Evolutionary conservation across 2,797 vertebrate species (phyloP).

Genomic region (Graptemys geographica): DNA sequence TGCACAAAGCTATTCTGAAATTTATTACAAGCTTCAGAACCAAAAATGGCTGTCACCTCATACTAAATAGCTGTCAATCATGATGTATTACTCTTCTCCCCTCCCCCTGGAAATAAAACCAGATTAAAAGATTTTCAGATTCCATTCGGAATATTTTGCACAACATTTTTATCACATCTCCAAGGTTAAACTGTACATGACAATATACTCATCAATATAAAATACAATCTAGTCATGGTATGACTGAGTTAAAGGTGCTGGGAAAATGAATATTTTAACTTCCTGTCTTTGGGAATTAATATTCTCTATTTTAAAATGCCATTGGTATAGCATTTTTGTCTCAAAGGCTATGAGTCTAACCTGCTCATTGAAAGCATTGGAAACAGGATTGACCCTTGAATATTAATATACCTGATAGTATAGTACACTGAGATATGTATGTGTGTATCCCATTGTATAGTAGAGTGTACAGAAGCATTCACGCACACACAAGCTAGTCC

Average conservation of each 20-base stretch:
- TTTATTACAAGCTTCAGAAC: neutral
- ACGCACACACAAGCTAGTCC: neutral
- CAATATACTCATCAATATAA: neutral
- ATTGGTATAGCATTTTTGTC: neutral
- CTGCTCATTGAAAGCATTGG: neutral
- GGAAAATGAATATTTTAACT: neutral
- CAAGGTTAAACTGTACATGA: neutral
- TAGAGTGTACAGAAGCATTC: neutral
- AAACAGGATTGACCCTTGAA: neutral
- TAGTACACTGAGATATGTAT: fast-evolving
- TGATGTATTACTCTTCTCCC: neutral
- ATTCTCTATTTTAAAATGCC: neutral
- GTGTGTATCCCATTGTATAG: neutral
- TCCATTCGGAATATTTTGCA: fast-evolving
- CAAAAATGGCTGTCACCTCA: neutral
- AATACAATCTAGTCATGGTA: neutral
- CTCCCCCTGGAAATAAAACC: neutral
- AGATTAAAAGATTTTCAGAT: neutral
- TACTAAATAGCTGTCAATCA: neutral
- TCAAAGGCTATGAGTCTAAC: neutral
- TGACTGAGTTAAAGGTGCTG: neutral
- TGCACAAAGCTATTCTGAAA: neutral
- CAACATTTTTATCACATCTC: neutral
- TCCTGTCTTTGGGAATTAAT: neutral
- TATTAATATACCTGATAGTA: neutral